Conservation (phyloP, 92 coral and sea anemone genomes). For the Phenganax marumi region DNA sequence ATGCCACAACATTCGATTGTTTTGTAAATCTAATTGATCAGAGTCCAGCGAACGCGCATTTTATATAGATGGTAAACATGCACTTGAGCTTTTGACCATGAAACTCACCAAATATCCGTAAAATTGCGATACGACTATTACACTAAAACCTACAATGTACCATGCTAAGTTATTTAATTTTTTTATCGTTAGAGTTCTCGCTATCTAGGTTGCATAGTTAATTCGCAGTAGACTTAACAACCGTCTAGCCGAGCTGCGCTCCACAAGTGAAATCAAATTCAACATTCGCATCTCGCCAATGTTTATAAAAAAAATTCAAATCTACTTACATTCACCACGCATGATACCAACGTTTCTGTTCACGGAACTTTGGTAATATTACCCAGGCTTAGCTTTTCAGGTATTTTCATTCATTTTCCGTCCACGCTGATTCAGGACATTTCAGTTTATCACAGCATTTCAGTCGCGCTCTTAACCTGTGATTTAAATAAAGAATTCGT, state of each 20-base stretch:
- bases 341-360: neutral
- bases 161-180: too few species aligned
- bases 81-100: too few species aligned
- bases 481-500: neutral
- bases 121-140: too few species aligned
- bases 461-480: constrained; percentile 9
- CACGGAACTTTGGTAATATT: neutral
- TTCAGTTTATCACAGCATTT: neutral
- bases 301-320: neutral
- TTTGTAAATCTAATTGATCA: too few species aligned
- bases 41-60: too few species aligned
- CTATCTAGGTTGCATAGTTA: neutral
- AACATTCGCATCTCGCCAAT: constrained; percentile 1
- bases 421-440: neutral
- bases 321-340: constrained; percentile 11
- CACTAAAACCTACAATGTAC: too few species aligned
- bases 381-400: neutral
- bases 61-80: too few species aligned
- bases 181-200: neutral
- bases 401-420: neutral
- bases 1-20: too few species aligned
- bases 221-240: neutral
- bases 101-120: too few species aligned
- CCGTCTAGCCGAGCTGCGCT: neutral
- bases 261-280: neutral